Percentiles rank a stretch among this genome's conserved stretches.
Conservation (phyloP, 2,797 vertebrate genomes). For the Tragelaphus oryx region DNA sequence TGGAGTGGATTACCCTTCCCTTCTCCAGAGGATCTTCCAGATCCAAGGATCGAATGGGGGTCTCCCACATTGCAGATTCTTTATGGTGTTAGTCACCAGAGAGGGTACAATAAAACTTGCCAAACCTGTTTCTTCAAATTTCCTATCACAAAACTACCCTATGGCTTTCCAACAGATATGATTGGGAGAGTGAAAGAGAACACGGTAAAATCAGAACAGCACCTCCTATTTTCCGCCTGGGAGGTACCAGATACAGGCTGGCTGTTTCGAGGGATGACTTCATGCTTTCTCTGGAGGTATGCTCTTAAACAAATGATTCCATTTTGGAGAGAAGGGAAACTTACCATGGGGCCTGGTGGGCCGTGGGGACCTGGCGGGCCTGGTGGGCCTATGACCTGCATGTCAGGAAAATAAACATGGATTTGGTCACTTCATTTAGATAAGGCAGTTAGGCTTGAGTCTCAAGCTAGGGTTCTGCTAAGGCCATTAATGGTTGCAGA, state of each 20-base stretch:
- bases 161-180: background rate
- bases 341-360: conserved; percentile 97
- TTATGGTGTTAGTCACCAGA: background rate
- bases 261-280: background rate
- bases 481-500: conserved; percentile 33
- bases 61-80: background rate
- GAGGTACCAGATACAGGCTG: background rate
- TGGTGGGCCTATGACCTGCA: conserved; percentile 92
- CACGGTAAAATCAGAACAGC: background rate
- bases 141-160: background rate
- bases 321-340: conserved; percentile 54
- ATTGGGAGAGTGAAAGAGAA: background rate
- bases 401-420: conserved; percentile 71
- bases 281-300: background rate
- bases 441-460: conserved; percentile 41
- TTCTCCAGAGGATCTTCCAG: background rate
- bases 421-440: conserved; percentile 60
- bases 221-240: background rate
- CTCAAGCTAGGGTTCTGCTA: conserved; percentile 23
- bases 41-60: background rate
- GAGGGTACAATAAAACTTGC: background rate
- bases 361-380: conserved; percentile 94
- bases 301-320: background rate
- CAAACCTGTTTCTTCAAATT: background rate
- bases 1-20: background rate